Percentiles rank a stretch among this genome's conserved stretches.
These are phyloP conservation scores for Sussaba pulchella DNA, from an alignment of 2,888 invertebrate genomes.

Conservation along the genomic window DNA sequence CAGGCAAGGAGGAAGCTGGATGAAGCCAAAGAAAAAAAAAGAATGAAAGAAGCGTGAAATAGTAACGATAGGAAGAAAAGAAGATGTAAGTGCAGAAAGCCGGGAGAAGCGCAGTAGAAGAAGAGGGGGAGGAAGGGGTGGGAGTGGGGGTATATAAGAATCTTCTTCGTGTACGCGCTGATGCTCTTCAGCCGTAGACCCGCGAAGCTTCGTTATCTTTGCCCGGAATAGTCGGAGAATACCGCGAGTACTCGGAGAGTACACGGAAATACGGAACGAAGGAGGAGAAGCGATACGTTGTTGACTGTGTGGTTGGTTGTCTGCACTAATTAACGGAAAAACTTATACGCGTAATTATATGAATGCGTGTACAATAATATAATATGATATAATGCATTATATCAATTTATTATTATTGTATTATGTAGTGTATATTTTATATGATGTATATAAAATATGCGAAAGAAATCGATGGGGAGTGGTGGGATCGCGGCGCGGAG, in stretches of 20 bases:
- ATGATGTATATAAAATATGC: no score
- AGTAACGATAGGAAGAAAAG: slow-evolving; percentile 10
- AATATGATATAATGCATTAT: no score
- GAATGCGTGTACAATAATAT: no score
- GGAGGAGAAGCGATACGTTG: slow-evolving; percentile 16
- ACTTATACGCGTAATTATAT: slow-evolving; percentile 14
- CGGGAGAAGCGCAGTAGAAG: no score
- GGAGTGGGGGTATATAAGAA: not conserved
- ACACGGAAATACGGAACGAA: not conserved
- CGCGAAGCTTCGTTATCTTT: slow-evolving; percentile 51
- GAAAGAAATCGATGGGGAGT: slow-evolving; percentile 39
- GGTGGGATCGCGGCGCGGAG: not conserved
- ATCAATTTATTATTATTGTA: no score
- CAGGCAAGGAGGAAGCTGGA: not conserved
- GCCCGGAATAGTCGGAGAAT: slow-evolving; percentile 13
- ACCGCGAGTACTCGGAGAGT: slow-evolving; percentile 13
- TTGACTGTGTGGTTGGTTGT: slow-evolving; percentile 3
- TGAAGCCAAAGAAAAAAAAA: not conserved
- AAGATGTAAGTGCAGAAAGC: slow-evolving; percentile 25
- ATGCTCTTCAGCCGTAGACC: slow-evolving; percentile 6
- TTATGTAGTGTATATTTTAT: no score
- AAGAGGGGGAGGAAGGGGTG: no score
- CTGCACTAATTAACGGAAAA: slow-evolving; percentile 33
- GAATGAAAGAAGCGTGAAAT: not conserved
- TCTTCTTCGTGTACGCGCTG: not conserved